These are phyloP conservation scores for Sparus aurata DNA, from an alignment of 2,797 vertebrate genomes.

Conservation along the genomic window DNA sequence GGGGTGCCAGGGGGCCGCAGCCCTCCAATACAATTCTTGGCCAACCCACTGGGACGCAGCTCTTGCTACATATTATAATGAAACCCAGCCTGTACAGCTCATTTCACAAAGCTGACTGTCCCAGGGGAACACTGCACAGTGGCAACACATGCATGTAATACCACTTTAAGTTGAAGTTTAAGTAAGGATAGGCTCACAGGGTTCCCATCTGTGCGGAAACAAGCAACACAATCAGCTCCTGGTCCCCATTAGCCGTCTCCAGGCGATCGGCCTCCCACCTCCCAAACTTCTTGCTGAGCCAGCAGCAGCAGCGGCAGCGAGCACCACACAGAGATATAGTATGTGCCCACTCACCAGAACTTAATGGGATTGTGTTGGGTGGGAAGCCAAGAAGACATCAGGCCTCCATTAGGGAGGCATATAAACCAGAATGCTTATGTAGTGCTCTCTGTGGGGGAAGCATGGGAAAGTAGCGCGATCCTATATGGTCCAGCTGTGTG, in stretches of 20 bases:
- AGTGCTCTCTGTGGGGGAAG: constrained; percentile 29
- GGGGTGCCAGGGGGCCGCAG: too few species aligned
- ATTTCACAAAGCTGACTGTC: background rate
- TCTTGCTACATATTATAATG: background rate
- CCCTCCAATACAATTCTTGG: too few species aligned
- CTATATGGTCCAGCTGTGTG: constrained; percentile 8
- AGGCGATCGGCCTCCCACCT: constrained; percentile 56
- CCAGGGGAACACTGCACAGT: background rate
- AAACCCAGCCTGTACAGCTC: background rate
- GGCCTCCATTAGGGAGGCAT: constrained; percentile 77
- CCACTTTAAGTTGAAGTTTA: background rate
- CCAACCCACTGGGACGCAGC: too few species aligned
- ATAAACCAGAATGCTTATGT: constrained; percentile 64
- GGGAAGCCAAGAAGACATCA: constrained; percentile 80
- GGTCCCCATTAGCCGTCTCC: constrained; percentile 58
- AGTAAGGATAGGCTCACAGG: background rate
- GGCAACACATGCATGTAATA: background rate
- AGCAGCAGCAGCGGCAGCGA: constrained; percentile 55
- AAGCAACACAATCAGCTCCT: constrained; percentile 33
- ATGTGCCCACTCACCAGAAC: constrained; percentile 72
- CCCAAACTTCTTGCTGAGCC: constrained; percentile 72
- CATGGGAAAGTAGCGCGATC: constrained; percentile 35
- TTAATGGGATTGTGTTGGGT: constrained; percentile 80
- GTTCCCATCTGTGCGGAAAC: constrained; percentile 16
- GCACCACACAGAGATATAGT: constrained; percentile 63